Conservation (phyloP, 2,113 vertebrate genomes). For the Collichthys lucidus region DNA sequence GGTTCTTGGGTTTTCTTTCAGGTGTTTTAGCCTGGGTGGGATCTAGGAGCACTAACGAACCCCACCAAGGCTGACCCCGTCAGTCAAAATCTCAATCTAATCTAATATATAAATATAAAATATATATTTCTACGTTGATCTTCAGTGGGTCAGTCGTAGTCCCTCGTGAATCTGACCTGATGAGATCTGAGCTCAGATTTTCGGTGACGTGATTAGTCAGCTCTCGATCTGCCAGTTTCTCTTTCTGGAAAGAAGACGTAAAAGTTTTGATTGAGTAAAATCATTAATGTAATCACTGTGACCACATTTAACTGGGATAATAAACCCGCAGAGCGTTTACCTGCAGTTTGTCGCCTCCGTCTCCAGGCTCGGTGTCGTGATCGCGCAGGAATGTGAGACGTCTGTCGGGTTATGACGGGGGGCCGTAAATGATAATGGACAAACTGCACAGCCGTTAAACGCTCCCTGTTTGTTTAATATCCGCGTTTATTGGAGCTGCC, state of each 20-base stretch:
- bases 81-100: no score
- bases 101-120: no score
- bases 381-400: conserved; percentile 22
- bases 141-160: not conserved
- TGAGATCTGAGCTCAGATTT: not conserved
- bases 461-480: conserved; percentile 29
- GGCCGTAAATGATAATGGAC: conserved; percentile 39
- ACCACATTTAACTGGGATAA: conserved; percentile 7
- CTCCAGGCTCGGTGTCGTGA: not conserved
- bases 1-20: no score
- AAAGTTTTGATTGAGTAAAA: conserved; percentile 15
- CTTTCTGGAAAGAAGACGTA: conserved; percentile 7
- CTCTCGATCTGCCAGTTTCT: conserved; percentile 10
- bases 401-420: conserved; percentile 21
- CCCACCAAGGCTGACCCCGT: no score
- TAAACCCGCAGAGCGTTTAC: conserved; percentile 29
- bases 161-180: not conserved
- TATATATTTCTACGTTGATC: not conserved
- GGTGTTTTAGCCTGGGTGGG: no score
- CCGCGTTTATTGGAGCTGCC: conserved; percentile 22
- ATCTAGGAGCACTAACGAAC: no score
- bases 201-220: not conserved
- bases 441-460: conserved; percentile 3
- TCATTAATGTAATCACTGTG: conserved; percentile 19
- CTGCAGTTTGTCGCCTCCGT: conserved; percentile 30